Conservation (phyloP, 2,888 invertebrate genomes). For the Amiota mariae region DNA sequence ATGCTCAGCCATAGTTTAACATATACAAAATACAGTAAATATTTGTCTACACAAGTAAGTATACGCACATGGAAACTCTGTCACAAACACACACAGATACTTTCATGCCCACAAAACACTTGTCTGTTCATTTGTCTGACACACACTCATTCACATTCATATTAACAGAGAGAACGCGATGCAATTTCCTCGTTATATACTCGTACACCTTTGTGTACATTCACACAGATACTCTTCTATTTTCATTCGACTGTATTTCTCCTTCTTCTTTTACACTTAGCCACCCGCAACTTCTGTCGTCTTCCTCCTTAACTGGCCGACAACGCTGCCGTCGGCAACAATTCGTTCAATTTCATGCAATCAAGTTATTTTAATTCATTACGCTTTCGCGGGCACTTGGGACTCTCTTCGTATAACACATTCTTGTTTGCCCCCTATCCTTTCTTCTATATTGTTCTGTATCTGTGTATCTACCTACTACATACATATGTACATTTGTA, state of each 20-base stretch:
- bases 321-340: constrained; percentile 48
- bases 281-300: neutral
- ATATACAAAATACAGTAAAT: constrained; percentile 66
- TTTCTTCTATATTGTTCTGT: neutral
- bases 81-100: constrained; percentile 24
- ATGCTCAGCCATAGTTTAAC: constrained; percentile 43
- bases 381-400: constrained; percentile 64
- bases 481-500: too few relatives aligned
- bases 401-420: constrained; percentile 35
- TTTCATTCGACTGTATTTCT: neutral
- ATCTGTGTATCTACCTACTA: neutral
- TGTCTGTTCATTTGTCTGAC: constrained; percentile 39
- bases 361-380: constrained; percentile 68
- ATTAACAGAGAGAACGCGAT: constrained; percentile 11
- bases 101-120: constrained; percentile 11
- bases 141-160: neutral
- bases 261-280: neutral
- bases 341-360: constrained; percentile 66
- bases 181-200: constrained; percentile 25
- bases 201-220: too few relatives aligned
- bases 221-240: neutral
- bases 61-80: constrained; percentile 20
- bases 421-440: too few relatives aligned
- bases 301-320: constrained; percentile 31
- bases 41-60: constrained; percentile 48